Base-by-base conservation (phyloP, 2,113 vertebrate genomes). In the Stomatorhinus ivindoensis region DNA sequence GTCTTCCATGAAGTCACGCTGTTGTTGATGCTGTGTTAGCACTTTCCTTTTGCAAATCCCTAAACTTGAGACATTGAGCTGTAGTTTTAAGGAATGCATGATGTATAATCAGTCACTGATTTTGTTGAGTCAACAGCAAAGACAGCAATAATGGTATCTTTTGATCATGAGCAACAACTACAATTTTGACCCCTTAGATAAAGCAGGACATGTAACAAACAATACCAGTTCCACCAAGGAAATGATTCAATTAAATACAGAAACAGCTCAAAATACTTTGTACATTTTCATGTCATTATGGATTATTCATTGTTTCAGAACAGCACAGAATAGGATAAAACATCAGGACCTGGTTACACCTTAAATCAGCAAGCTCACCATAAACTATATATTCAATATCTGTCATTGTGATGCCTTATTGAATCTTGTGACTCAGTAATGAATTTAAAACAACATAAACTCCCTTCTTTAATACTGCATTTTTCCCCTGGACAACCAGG, bases 61-160 rank as follows among this genome's bases (percentile, higher is more conserved):
- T n/a, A 42, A 13, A 47, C 44, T 51, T 31, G 88, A 82, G 76
- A 82, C 73, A 31, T 21, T 55, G 69, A 89, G 88, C 31, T 53
- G 47, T 24, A 53, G 5, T 15, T 48, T 7, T 24, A 82, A 24
- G 69, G 47, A 88, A 88, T 19, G n/a, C 4, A 48, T 48, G 42
- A 44, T 88, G 84, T 46, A n/a, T n/a, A 69, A n/a, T 88, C 61
- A 73, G 87, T 73, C 7, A 76, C 65, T 35, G 65, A 65, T 88
- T 88, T 50, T 50, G 21, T 47, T 88, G 87, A 88, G 87, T 88
- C 83, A 86, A 48, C 83, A 86, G 46, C 61, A 88, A 24, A 65
- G 6, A 87, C 47, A 76, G n/a, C 27, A 35, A 48, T 44, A 47
- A 65, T 88, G 7, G 24, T 17, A 42, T 69, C 61, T 69, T 42